Base-by-base conservation (phyloP, 2,888 invertebrate genomes). In the Sinhomidia bicolor region DNA sequence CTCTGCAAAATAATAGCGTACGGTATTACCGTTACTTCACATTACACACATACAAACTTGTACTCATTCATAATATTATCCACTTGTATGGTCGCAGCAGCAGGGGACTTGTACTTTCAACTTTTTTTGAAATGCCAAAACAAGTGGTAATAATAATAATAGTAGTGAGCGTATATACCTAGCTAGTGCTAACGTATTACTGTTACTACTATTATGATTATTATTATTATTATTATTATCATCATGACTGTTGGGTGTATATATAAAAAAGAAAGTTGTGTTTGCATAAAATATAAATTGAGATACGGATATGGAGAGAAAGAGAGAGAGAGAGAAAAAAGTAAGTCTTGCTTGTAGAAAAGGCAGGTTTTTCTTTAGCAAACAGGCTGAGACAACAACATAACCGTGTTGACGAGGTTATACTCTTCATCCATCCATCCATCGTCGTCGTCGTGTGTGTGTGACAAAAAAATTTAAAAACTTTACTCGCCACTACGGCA, bases 91-190 rank as follows among this genome's bases (percentile, higher is more conserved):
- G 47, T 74, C 29, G 54, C 68, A 68, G 71, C 68, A 68, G 71
- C 82, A 65, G 71, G 82, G 82, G 51, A 82, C 82, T 51, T 54
- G 47, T 81, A 29, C 47, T 74, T 79, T 79, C 74, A 74, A 79
- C 36, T 36, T 79, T 79, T n/a, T 79, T 79, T 79, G 79, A 79
- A 79, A 79, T 79, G 60, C 23, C n/a, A 23, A 79, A 79, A 79
- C 79, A 79, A 79, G 60, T 79, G 79, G 60, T 79, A 79, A 79
- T 79, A 79, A 78, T 78, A 78, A 57, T 57, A 79, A 32, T 1
- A 36, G 32, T 41, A 10, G 6, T n/a, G n/a, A n/a, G n/a, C n/a
- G 62, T 74, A 51, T 74, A 74, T 51, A 74, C 47, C 47, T 36
- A 36, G 36, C 7, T 51, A 74, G 47, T 47, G 74, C 74, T 29